Evolutionary conservation across 2,113 vertebrate genomes (phyloP), one percentile per base, ranked within the genome.

Genomic region (Misgurnus anguillicaudatus): DNA sequence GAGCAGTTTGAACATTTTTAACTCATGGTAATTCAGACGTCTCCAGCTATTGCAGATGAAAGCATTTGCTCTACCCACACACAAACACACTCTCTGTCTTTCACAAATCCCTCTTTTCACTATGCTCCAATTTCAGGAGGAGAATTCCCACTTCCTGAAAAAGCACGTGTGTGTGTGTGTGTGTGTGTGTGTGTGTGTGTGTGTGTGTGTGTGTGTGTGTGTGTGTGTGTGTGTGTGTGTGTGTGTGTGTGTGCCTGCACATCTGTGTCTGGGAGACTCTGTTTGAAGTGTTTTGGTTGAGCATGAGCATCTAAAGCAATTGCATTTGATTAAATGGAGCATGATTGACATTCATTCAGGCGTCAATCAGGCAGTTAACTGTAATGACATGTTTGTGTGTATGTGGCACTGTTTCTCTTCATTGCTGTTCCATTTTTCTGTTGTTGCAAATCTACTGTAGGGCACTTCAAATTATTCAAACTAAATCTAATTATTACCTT

Each of bases 101-200:
- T 51, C 53, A 5, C 53, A 61, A 60, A 73, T 62, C 21, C 57
- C 57, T 36, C 57, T 62, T 45, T 74, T 62, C 41, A 31, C 57
- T n/a, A 14, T 74, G 72, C 58, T 42, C 72, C 41, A 74, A 9
- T 73, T 58, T 73, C 53, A 8, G n/a, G 38, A 58, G 53, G 8
- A 55, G 70, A 42, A 73, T 73, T 60, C 70, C 70, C 70, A 60
- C 17, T 60, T 73, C n/a, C 53, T 42, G n/a, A 14, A 73, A 58
- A 19, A 60, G 0, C n/a, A n/a, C n/a, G n/a, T n/a, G n/a, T n/a
- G n/a, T n/a, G n/a, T n/a, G n/a, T n/a, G n/a, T n/a, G n/a, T n/a
- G n/a, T n/a, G n/a, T n/a, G n/a, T n/a, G n/a, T n/a, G n/a, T n/a
- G n/a, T n/a, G n/a, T n/a, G n/a, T n/a, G n/a, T n/a, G n/a, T n/a